A percentile compares a stretch with the other conserved stretches of the same genome.
Conservation (phyloP, 2,797 vertebrate species). For the Alfaro cultratus region DNA sequence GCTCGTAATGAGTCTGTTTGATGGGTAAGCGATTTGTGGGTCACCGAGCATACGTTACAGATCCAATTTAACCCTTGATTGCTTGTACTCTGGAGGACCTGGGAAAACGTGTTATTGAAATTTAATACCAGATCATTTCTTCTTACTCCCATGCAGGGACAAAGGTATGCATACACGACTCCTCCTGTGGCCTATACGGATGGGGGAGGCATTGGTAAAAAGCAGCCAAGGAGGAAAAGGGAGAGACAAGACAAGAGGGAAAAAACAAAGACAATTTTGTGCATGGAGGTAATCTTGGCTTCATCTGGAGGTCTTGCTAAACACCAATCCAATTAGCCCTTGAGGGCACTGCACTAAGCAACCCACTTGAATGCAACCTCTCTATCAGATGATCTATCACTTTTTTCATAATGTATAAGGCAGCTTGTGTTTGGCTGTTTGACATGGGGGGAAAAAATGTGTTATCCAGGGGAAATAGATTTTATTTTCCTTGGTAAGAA, state of each 20-base stretch:
- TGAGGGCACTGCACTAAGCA: conserved; percentile 69
- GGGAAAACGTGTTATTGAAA: conserved; percentile 90
- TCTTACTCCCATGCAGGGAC: conserved; percentile 82
- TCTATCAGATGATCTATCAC: conserved; percentile 74
- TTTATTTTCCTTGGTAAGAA: conserved; percentile 10
- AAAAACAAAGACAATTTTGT: conserved; percentile 84
- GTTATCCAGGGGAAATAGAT: conserved; percentile 2
- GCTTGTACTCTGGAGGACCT: conserved; percentile 90
- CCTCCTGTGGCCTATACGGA: conserved; percentile 69
- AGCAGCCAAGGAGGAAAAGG: conserved; percentile 65
- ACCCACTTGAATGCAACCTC: conserved; percentile 75
- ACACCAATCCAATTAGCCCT: conserved; percentile 87
- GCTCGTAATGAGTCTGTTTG: conserved; percentile 99
- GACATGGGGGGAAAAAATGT: conserved; percentile 37
- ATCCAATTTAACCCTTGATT: conserved; percentile 99
- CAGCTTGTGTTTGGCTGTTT: conserved; percentile 56
- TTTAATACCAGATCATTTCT: conserved; percentile 89
- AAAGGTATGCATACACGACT: conserved; percentile 83
- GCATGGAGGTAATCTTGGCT: conserved; percentile 77
- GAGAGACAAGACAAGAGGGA: conserved; percentile 63
- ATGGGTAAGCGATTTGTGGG: conserved; percentile 97
- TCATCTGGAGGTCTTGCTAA: conserved; percentile 84
- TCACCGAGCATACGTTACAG: conserved; percentile 97
- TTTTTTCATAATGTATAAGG: conserved; percentile 68
- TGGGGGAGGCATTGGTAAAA: conserved; percentile 70